Percentiles rank a stretch among this genome's conserved stretches.
Evolutionary conservation across 2,888 invertebrate genomes (phyloP).

Genomic region (Pyrochroa serraticornis): DNA sequence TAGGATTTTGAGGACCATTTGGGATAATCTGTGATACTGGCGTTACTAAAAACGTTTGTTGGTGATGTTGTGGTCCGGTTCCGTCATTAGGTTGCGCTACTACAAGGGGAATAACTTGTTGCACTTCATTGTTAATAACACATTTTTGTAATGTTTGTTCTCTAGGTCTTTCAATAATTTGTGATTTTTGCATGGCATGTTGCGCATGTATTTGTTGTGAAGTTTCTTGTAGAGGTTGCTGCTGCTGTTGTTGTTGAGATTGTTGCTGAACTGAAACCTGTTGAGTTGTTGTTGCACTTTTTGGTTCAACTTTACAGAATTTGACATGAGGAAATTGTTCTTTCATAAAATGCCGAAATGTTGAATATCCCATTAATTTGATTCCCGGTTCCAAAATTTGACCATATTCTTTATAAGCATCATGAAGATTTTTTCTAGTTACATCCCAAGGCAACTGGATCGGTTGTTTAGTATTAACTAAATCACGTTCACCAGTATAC

Average conservation of each 20-base stretch:
- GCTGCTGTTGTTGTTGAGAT: slow-evolving; percentile 56
- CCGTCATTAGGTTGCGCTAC: slow-evolving; percentile 60
- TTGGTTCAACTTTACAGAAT: slow-evolving; percentile 68
- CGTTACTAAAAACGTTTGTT: slow-evolving; percentile 69
- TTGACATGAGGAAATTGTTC: slow-evolving; percentile 81
- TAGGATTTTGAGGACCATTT: slow-evolving; percentile 52
- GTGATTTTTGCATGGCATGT: slow-evolving; percentile 55
- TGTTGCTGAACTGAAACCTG: slow-evolving; percentile 15
- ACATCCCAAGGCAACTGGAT: slow-evolving; percentile 64
- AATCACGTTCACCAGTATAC: slow-evolving; percentile 64
- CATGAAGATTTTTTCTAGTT: slow-evolving; percentile 73
- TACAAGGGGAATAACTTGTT: slow-evolving; percentile 69
- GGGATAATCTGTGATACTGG: slow-evolving; percentile 70
- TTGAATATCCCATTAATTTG: slow-evolving; percentile 80
- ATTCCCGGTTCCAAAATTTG: slow-evolving; percentile 72
- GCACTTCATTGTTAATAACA: slow-evolving; percentile 63
- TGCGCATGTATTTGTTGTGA: slow-evolving; percentile 53
- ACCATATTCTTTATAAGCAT: slow-evolving; percentile 76
- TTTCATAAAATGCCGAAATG: slow-evolving; percentile 81
- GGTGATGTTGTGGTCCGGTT: slow-evolving; percentile 59
- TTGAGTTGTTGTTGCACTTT: slow-evolving; percentile 59
- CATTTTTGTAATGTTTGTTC: slow-evolving; percentile 59
- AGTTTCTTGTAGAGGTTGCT: slow-evolving; percentile 51
- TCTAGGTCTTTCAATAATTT: slow-evolving; percentile 17
- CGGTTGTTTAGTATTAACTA: slow-evolving; percentile 60